A percentile compares a stretch with the other conserved stretches of the same genome.
phyloP scores from a whole-genome alignment of 23 tunicate genomes.

The Botrylloides violaceus region DNA sequence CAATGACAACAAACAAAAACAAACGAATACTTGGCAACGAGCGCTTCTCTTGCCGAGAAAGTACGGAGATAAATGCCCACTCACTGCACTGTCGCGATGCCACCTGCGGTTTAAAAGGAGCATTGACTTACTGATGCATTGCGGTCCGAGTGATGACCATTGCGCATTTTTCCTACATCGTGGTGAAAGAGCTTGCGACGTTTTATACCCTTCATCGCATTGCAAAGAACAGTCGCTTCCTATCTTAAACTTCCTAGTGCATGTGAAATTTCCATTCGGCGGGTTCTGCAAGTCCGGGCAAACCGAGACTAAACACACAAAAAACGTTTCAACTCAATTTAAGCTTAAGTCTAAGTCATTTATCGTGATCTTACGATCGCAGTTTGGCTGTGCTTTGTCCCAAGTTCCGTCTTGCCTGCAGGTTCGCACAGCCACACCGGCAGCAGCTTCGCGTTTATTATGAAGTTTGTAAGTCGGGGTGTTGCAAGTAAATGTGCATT shows the following conservation, averaged over 20 bases:
- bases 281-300: slow-evolving; percentile 55
- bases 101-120: too few relatives aligned
- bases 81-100: too few relatives aligned
- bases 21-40: too few relatives aligned
- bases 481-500: slow-evolving; percentile 56
- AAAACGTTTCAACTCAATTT: background rate
- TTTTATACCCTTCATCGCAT: slow-evolving; percentile 62
- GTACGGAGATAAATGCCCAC: too few relatives aligned
- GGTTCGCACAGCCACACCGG: background rate
- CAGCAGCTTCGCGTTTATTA: slow-evolving; percentile 21
- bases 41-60: too few relatives aligned
- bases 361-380: slow-evolving; percentile 50
- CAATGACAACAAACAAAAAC: too few relatives aligned
- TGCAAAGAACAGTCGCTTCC: slow-evolving; percentile 53
- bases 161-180: slow-evolving; percentile 29
- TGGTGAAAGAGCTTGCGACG: slow-evolving; percentile 20
- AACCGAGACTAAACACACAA: slow-evolving; percentile 32
- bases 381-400: slow-evolving; percentile 57
- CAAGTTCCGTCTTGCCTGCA: slow-evolving; percentile 56
- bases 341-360: background rate
- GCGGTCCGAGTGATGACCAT: slow-evolving; percentile 52
- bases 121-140: slow-evolving; percentile 26
- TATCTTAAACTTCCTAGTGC: slow-evolving; percentile 37
- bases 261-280: slow-evolving; percentile 44
- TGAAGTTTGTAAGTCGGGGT: slow-evolving; percentile 34